Percentiles rank a stretch among this genome's conserved stretches.
These are phyloP conservation scores for Cydia strobilella DNA, from an alignment of 1,140 invertebrate species.

Conservation along the genomic window DNA sequence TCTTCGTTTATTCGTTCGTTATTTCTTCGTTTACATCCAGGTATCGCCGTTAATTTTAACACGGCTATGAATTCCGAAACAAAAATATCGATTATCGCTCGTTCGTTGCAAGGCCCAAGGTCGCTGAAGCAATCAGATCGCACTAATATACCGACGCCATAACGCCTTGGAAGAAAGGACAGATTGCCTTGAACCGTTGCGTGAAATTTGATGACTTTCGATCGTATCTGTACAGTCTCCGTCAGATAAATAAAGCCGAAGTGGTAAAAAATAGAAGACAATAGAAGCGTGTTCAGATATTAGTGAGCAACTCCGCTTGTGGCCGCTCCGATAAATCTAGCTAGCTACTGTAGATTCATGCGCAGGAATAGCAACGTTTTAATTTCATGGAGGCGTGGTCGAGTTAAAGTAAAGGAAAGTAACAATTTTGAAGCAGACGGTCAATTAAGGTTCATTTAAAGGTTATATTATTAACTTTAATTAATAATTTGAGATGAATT, in stretches of 20 bases:
- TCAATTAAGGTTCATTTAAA: no score
- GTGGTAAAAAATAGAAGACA: no score
- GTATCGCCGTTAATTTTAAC: conserved; percentile 17
- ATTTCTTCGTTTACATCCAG: background rate
- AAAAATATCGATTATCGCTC: conserved; percentile 50
- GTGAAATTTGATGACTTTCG: background rate
- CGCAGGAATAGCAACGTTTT: background rate
- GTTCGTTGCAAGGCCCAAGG: conserved; percentile 40
- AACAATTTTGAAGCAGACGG: no score
- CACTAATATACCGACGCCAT: background rate
- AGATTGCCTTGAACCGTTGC: background rate
- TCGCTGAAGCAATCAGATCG: conserved; percentile 40
- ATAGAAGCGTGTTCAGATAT: no score
- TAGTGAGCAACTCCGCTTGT: no score
- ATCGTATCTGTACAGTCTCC: background rate
- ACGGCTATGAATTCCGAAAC: conserved; percentile 29
- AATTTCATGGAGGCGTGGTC: no score
- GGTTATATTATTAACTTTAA: no score
- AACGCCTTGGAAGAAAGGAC: background rate
- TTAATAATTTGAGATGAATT: no score
- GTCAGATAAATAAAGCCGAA: no score
- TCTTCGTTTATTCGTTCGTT: no score
- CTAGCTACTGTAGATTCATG: background rate
- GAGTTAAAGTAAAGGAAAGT: no score
- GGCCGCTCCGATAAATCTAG: no score